A percentile compares a stretch with the other conserved stretches of the same genome.
phyloP scores from a whole-genome alignment of 2,888 invertebrate genomes.

The Papilio elwesi region DNA sequence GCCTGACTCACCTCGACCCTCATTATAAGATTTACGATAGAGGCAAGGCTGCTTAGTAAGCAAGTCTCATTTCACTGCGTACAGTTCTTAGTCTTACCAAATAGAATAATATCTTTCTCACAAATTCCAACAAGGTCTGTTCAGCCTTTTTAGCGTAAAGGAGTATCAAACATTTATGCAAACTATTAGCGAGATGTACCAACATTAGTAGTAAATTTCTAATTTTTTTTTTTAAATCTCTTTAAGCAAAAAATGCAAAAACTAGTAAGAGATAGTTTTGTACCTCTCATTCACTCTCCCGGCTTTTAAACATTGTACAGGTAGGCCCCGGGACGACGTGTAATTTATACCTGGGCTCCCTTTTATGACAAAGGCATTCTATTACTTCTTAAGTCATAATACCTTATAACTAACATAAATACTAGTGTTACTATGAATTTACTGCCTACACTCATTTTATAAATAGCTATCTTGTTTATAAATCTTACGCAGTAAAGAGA shows the following conservation, averaged over 20 bases:
- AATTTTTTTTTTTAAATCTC: too few species aligned
- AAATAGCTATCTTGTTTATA: constrained; percentile 36
- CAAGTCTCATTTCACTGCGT: constrained; percentile 23
- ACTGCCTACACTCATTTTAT: constrained; percentile 37
- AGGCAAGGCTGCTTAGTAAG: constrained; percentile 28
- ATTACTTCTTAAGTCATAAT: constrained; percentile 40
- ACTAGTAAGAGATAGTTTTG: constrained; percentile 6
- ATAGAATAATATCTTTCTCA: not conserved
- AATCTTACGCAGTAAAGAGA: constrained; percentile 28
- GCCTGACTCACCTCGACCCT: constrained; percentile 33
- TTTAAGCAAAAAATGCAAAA: not conserved
- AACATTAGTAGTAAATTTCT: too few species aligned
- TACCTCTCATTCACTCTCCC: constrained; percentile 15
- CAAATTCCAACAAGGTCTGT: not conserved
- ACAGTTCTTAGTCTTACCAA: not conserved
- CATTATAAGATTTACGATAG: constrained; percentile 33
- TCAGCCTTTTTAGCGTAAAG: too few species aligned
- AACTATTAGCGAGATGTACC: too few species aligned
- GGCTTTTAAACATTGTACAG: constrained; percentile 28
- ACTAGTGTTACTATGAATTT: constrained; percentile 38
- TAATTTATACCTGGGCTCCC: constrained; percentile 37
- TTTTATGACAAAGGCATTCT: constrained; percentile 40
- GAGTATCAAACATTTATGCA: too few species aligned
- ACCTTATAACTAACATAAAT: constrained; percentile 37
- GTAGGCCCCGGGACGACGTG: constrained; percentile 26